A percentile compares a stretch with the other conserved stretches of the same genome.
These are phyloP conservation scores for Temnothorax unifasciatus DNA, from an alignment of 2,888 invertebrate species.

Conservation along the genomic window DNA sequence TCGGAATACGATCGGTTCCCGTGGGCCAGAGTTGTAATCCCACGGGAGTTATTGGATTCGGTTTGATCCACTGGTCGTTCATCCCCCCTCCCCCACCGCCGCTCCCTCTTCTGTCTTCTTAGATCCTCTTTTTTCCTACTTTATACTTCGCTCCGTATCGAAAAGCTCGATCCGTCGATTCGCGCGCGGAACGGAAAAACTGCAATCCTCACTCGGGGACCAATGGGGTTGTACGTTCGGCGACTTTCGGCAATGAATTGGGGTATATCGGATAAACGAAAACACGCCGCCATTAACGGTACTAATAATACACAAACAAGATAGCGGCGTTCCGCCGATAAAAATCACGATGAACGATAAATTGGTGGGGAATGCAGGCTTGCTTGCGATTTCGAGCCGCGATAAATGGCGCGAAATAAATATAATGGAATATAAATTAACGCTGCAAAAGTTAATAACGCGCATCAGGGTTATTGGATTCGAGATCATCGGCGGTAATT, in stretches of 20 bases:
- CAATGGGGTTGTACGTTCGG: conserved; percentile 4
- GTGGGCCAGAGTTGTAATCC: conserved; percentile 81
- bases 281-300: neutral
- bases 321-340: conserved; percentile 10
- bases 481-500: conserved; percentile 27
- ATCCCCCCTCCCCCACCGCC: conserved; percentile 47
- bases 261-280: conserved; percentile 10
- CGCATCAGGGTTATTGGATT: conserved; percentile 42
- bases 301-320: conserved; percentile 20
- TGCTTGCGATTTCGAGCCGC: conserved; percentile 27
- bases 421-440: conserved; percentile 44
- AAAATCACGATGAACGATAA: neutral
- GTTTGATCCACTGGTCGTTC: conserved; percentile 81
- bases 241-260: conserved; percentile 30
- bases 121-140: conserved; percentile 44
- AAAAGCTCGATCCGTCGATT: conserved; percentile 28
- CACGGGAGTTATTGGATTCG: conserved; percentile 83
- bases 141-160: conserved; percentile 45
- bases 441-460: conserved; percentile 32
- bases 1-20: conserved; percentile 74
- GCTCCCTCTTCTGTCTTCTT: conserved; percentile 10
- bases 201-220: conserved; percentile 31
- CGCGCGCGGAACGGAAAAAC: conserved; percentile 18
- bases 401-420: conserved; percentile 44
- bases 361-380: neutral